These are phyloP conservation scores for Aplysina aerophoba DNA, from an alignment of 37 sponge, comb jelly and placozoan species.

Conservation along the genomic window DNA sequence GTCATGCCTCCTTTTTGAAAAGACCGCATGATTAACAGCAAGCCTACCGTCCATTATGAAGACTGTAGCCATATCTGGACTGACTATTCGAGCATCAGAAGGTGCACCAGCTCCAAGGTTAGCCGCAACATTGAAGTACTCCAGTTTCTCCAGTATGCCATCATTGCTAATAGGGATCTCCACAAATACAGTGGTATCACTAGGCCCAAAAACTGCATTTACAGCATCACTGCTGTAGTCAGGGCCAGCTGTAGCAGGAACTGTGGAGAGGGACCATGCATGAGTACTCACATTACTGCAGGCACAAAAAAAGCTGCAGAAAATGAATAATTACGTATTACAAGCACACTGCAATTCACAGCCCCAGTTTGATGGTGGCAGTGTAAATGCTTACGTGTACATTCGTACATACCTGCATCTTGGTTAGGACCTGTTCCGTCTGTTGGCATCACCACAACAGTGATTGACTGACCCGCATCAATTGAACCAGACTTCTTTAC, in stretches of 20 bases:
- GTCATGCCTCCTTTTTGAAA: no score
- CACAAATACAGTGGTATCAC: neutral
- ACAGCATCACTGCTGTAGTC: neutral
- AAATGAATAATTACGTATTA: no score
- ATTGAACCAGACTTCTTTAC: neutral
- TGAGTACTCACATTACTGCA: neutral
- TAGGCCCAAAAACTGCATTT: neutral
- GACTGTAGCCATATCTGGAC: neutral
- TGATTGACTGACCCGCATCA: neutral
- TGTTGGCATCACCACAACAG: neutral
- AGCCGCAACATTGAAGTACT: neutral
- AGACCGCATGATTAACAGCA: no score
- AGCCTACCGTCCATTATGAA: neutral
- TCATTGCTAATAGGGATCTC: neutral
- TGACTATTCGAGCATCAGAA: neutral
- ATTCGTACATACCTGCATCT: neutral
- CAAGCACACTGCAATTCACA: no score
- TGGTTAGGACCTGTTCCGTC: neutral
- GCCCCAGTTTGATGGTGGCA: no score
- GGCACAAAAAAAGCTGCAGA: no score
- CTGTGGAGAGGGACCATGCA: neutral
- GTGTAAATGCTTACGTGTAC: no score
- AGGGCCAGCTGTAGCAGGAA: constrained; percentile 17
- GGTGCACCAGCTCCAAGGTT: neutral
- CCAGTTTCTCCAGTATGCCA: neutral